Evolutionary conservation across 2,113 vertebrate genomes (phyloP), one percentile per base, ranked within the genome.

Genomic region (Dipodomys ordii): DNA sequence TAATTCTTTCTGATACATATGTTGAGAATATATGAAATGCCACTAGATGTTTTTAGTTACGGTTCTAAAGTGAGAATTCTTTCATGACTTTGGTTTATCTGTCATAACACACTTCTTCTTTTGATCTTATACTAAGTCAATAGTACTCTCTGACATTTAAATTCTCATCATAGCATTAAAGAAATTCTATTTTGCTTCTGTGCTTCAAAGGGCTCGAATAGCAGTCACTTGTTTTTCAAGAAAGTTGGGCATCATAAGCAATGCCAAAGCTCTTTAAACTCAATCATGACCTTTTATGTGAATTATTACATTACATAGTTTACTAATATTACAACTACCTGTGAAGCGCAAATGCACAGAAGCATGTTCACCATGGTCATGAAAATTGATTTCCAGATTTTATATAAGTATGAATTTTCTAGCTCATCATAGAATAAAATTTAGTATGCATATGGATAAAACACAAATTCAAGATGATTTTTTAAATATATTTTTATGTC

Each of bases 71-170:
- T 49, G 15, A 35, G 74, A 96, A 30, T 92, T 90, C 15, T 95
- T 49, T 96, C 67, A 35, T 92, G 81, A 93, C 79, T 90, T 62
- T 95, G n/a, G 68, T 95, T 95, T 94, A 92, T 64, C 30, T 95
- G 80, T 83, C 62, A 90, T 69, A 85, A 95, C 79, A 79, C 23
- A 92, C 25, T 96, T 95, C 46, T 16, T 90, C 72, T 69, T 90
- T 96, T 95, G 88, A 97, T 96, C 57, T 83, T 93, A 87, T 39
- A 89, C 96, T 95, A 97, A 97, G 88, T 97, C 81, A 96, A 12
- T 89, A 86, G 4, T 85, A 30, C 32, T 69, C 4, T 85, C 78
- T 96, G 83, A 88, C 78, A 97, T 79, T 68, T 60, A 57, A 83
- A 96, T 96, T 96, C 60, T 88, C 90, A 92, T n/a, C 35, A 91